phyloP scores from a whole-genome alignment of 1,140 invertebrate genomes.

The Homalodisca vitripennis region DNA sequence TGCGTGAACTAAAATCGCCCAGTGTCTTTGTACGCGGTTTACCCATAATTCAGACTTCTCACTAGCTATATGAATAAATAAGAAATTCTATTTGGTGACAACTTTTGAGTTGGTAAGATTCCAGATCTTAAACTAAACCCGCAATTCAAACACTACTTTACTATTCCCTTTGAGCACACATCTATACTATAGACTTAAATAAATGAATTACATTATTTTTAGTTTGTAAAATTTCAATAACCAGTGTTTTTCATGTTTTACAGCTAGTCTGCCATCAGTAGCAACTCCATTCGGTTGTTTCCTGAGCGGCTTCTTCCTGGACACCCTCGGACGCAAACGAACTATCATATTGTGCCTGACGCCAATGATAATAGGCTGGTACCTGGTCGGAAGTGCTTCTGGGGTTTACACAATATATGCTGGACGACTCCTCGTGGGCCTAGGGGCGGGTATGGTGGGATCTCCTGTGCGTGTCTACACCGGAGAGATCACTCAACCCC shows the following conservation, averaged over 20 bases:
- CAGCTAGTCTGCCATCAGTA: conserved; percentile 69
- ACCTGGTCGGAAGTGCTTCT: conserved; percentile 58
- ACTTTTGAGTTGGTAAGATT: too few relatives aligned
- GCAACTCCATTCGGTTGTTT: conserved; percentile 71
- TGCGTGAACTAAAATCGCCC: too few relatives aligned
- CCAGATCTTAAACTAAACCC: too few relatives aligned
- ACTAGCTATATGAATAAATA: too few relatives aligned
- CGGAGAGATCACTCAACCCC: conserved; percentile 66
- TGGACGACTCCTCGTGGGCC: conserved; percentile 56
- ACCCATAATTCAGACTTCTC: too few relatives aligned
- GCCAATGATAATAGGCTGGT: conserved; percentile 67
- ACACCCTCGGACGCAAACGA: conserved; percentile 60
- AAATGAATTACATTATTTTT: too few relatives aligned
- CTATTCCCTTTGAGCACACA: too few relatives aligned
- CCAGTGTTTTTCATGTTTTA: neutral
- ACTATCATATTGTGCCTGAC: conserved; percentile 67
- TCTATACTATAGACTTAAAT: too few relatives aligned
- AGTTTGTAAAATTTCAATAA: too few relatives aligned
- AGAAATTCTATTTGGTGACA: too few relatives aligned
- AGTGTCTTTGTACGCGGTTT: too few relatives aligned
- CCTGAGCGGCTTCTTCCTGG: conserved; percentile 69
- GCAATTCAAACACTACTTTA: too few relatives aligned
- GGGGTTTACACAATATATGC: conserved; percentile 61
- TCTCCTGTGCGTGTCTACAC: conserved; percentile 67
- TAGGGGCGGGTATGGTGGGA: conserved; percentile 68